Conservation (phyloP, 2,797 vertebrate genomes). For the Tamandua tetradactyla region DNA sequence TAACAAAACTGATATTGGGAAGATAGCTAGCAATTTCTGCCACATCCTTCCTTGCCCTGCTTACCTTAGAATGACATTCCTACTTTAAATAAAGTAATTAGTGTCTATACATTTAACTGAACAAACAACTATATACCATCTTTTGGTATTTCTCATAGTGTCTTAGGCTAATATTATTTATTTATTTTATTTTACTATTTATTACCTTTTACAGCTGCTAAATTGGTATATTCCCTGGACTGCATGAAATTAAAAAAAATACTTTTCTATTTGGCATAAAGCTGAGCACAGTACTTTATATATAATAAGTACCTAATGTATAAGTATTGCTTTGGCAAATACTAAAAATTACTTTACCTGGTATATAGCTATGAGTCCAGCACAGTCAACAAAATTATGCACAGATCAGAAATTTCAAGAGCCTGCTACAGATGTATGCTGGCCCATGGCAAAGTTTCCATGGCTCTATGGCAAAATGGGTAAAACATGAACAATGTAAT, state of each 20-base stretch:
- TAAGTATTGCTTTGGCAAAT: slow-evolving; percentile 22
- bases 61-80: background rate
- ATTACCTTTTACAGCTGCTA: background rate
- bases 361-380: background rate
- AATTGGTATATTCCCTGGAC: background rate
- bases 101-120: background rate
- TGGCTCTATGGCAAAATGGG: background rate
- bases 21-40: background rate
- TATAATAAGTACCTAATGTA: background rate
- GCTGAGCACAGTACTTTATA: background rate
- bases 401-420: background rate
- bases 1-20: background rate
- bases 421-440: background rate
- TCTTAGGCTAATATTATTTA: slow-evolving; percentile 12
- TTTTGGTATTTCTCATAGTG: background rate
- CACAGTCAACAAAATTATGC: background rate
- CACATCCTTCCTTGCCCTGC: background rate
- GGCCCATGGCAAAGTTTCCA: background rate
- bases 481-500: background rate
- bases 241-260: background rate
- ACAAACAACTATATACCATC: background rate
- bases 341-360: background rate
- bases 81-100: background rate
- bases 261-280: background rate
- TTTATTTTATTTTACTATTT: background rate